Evolutionary conservation across 1,140 invertebrate species (phyloP), one percentile per base, ranked within the genome.

Genomic region (Triops longicaudatus): DNA sequence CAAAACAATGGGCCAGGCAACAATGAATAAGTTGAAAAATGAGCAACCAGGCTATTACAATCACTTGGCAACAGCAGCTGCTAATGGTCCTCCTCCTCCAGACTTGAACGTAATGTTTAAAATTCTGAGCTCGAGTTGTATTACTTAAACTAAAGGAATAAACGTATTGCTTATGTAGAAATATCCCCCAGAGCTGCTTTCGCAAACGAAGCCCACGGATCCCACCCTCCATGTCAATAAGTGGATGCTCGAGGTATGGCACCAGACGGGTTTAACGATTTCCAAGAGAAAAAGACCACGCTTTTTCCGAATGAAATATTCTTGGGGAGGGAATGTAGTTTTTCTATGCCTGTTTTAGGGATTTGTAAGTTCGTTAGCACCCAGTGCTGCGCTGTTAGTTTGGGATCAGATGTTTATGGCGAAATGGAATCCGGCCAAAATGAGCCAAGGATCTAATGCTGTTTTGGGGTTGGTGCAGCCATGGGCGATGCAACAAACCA

Each of bases 351-450:
- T 22, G 6, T 63, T 63, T 63, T 63, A 63, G 50, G 50, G 50
- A 22, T 63, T 63, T 63, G 50, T 63, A 22, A 63, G 50, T 17
- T 63, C 50, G 50, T 63, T 63, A 63, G 50, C 50, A 63, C 50
- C 50, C 50, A 63, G 50, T 22, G 50, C 50, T n/a, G 50, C 50
- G 17, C 17, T 63, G 50, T 14, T 63, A 63, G 50, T 63, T 63
- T 63, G 50, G 50, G 50, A 63, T 63, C 50, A 63, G 50, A 63
- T 63, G 50, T 63, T 63, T 63, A 63, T 63, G 50, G 50, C 50
- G 50, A 63, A 63, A 63, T 63, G 50, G 50, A 63, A 63, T 63
- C 50, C 50, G 22, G 50, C 50, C 50, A 63, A 63, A 17, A 63
- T 63, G 50, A 63, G 50, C 22, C 50, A 63, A 22, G 50, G 50